These are phyloP conservation scores for Protobothrops flavoviridis DNA, from an alignment of 2,113 vertebrate species.

Conservation along the genomic window DNA sequence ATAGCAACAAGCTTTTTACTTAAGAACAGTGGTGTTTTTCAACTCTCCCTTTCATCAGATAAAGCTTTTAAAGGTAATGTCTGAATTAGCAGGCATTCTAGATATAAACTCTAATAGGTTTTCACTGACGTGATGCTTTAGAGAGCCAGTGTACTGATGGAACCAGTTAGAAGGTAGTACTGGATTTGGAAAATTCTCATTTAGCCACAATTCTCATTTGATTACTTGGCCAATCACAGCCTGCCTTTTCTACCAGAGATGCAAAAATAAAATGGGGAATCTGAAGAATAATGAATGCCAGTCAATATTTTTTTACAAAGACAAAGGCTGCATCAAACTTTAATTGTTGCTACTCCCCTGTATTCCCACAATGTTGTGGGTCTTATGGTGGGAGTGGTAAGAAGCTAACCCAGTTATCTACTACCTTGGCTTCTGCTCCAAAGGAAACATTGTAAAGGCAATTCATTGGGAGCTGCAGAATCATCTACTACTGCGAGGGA, in stretches of 20 bases:
- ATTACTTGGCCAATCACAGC: background rate
- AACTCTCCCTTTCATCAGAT: background rate
- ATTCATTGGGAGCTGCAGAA: background rate
- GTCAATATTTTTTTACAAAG: background rate
- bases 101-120: background rate
- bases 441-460: background rate
- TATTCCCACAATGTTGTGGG: background rate
- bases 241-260: background rate
- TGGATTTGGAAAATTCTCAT: background rate
- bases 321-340: background rate
- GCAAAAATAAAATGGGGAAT: background rate
- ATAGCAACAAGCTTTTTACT: background rate
- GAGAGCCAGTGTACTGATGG: background rate
- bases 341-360: background rate
- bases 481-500: background rate
- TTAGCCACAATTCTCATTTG: background rate
- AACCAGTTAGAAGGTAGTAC: background rate
- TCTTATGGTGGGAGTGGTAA: background rate
- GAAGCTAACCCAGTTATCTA: background rate
- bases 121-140: background rate
- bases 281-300: background rate
- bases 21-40: background rate
- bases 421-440: background rate
- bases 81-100: background rate
- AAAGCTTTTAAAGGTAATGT: background rate